Evolutionary conservation across 2,888 invertebrate species (phyloP), one percentile per base, ranked within the genome.

Genomic region (Ennomos fuscantarius): DNA sequence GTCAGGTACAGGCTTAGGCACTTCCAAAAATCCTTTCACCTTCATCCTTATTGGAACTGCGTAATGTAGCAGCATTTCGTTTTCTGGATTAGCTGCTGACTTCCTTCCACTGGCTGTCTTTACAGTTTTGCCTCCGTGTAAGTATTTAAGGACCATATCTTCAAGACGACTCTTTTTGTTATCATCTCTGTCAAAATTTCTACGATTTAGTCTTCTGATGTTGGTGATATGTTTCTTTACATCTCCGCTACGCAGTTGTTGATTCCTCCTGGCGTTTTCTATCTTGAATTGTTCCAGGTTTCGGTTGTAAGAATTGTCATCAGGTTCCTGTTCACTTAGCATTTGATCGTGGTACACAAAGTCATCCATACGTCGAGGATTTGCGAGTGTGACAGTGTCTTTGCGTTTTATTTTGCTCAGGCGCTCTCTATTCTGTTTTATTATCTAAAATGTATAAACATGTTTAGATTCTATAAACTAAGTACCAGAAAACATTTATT

Each of bases 31-130:
- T 0, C 89, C 88, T 24, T 79, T 67, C 0, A 88, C 51, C n/a
- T 74, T 75, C 67, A 87, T 55, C 1, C 73, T 60, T 0, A 87
- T 56, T 2, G 87, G 88, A 6, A 87, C 76, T 0, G 81, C 87
- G 37, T 88, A 70, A 9, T 81, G 72, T 42, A 84, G 56, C 8
- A 84, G 42, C 0, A 84, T 55, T 10, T 80, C 76, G 40, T 67
- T 60, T 0, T 76, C 77, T 1, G 68, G 60, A 31, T 70, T 49
- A 0, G 50, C n/a, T 5, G 8, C 37, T 1, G 2, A 47, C 9
- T 71, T 62, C 11, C 62, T 49, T n/a, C 8, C 10, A 9, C 10
- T 6, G 5, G 24, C 15, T 36, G 3, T 24, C 5, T 24, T 24
- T 9, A 2, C 9, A 13, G 8, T 13, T 35, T 35, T 24, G 8